Evolutionary conservation across 1,140 invertebrate genomes (phyloP).

Genomic region (Pachypeltis micranthus): DNA sequence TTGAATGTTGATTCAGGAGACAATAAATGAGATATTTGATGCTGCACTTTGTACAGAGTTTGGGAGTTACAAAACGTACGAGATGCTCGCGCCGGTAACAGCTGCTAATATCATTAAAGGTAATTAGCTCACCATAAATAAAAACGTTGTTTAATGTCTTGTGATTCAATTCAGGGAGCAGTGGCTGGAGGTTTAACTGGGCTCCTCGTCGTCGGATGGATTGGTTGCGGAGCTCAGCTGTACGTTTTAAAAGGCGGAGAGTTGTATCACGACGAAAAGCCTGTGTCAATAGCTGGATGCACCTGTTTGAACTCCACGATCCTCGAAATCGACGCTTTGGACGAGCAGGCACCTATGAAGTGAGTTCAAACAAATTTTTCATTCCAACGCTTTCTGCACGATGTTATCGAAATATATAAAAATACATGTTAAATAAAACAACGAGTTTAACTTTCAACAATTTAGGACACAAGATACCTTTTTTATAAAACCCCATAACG

Average conservation of each 20-base stretch:
- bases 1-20: no score
- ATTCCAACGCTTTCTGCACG: no score
- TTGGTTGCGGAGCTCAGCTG: slow-evolving; percentile 53
- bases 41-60: no score
- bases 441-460: not conserved
- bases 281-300: slow-evolving; percentile 37
- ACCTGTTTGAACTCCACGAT: slow-evolving; percentile 32
- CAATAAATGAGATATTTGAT: no score
- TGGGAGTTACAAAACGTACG: no score
- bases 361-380: not conserved
- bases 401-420: no score
- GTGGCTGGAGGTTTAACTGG: slow-evolving; percentile 48
- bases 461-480: no score
- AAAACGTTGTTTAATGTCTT: slow-evolving; percentile 8
- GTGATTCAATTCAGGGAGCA: no score
- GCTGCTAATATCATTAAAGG: no score
- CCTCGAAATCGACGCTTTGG: not conserved
- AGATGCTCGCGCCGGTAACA: no score
- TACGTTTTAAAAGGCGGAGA: slow-evolving; percentile 27
- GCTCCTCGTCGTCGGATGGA: slow-evolving; percentile 52
- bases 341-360: slow-evolving; percentile 19
- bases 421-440: not conserved
- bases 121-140: no score
- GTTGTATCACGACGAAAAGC: slow-evolving; percentile 28
- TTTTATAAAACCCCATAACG: no score